A percentile compares a stretch with the other conserved stretches of the same genome.
Evolutionary conservation across 2,113 vertebrate species (phyloP).

Genomic region (Chitala chitala): DNA sequence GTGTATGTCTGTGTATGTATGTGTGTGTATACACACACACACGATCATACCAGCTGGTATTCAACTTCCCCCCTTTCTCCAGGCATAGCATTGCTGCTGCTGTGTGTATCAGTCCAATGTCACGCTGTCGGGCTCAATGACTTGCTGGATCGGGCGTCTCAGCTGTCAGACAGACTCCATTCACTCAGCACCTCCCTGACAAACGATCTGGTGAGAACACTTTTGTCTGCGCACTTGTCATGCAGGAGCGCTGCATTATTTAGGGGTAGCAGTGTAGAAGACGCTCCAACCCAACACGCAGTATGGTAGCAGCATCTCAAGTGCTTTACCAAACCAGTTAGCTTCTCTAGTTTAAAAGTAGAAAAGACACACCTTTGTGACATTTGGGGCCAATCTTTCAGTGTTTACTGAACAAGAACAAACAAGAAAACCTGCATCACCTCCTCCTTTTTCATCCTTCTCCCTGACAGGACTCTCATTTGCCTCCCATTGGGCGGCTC

Average conservation of each 20-base stretch:
- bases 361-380: too few species aligned
- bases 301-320: too few species aligned
- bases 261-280: too few species aligned
- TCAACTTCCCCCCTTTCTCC: not conserved
- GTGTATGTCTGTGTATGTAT: not conserved
- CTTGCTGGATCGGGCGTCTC: constrained; percentile 61
- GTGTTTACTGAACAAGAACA: too few species aligned
- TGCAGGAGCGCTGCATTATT: constrained; percentile 14
- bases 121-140: constrained; percentile 50
- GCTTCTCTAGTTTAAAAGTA: too few species aligned
- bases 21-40: not conserved
- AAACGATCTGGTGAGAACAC: constrained; percentile 61
- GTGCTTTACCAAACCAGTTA: too few species aligned
- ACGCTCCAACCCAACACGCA: too few species aligned
- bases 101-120: constrained; percentile 38
- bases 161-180: constrained; percentile 63
- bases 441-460: not conserved
- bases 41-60: not conserved
- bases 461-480: constrained; percentile 52
- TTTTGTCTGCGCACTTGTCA: not conserved
- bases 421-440: too few species aligned
- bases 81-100: constrained; percentile 33
- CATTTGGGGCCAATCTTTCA: too few species aligned
- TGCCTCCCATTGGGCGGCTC: constrained; percentile 47
- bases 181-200: constrained; percentile 58